These are phyloP conservation scores for Andrena chrysosceles DNA, from an alignment of 2,888 invertebrate species.

Conservation along the genomic window DNA sequence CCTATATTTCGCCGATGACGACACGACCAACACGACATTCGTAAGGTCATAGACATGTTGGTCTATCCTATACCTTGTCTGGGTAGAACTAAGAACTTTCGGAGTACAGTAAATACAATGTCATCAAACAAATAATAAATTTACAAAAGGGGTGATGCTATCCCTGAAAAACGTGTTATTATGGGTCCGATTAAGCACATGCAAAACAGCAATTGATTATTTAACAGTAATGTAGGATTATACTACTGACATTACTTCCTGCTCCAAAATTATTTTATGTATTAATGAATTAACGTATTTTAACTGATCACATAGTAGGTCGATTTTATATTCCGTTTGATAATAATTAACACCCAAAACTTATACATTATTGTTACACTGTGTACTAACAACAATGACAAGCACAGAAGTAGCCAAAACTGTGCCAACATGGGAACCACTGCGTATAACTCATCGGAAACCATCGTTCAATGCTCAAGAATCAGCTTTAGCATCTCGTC, in stretches of 20 bases:
- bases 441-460: slow-evolving; percentile 76
- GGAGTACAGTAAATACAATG: not conserved
- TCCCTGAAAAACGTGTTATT: not conserved
- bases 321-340: slow-evolving; percentile 1
- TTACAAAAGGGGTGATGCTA: not conserved
- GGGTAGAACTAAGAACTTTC: too few relatives aligned
- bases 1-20: too few relatives aligned
- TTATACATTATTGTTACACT: not conserved
- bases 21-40: too few relatives aligned
- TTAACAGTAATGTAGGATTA: not conserved
- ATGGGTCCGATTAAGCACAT: not conserved
- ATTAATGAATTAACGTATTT: slow-evolving; percentile 1
- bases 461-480: slow-evolving; percentile 75
- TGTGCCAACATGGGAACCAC: slow-evolving; percentile 71
- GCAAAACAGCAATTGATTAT: not conserved
- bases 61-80: too few relatives aligned
- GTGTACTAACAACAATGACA: slow-evolving; percentile 29
- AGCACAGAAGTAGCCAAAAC: slow-evolving; percentile 27
- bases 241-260: not conserved
- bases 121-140: not conserved
- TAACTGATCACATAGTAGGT: not conserved
- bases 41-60: too few relatives aligned
- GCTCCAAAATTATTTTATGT: not conserved
- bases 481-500: slow-evolving; percentile 73
- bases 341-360: too few relatives aligned